Percentiles rank a stretch among this genome's conserved stretches.
Conservation (phyloP, 2,888 invertebrate species). For the Synanthedon andrenaeformis region DNA sequence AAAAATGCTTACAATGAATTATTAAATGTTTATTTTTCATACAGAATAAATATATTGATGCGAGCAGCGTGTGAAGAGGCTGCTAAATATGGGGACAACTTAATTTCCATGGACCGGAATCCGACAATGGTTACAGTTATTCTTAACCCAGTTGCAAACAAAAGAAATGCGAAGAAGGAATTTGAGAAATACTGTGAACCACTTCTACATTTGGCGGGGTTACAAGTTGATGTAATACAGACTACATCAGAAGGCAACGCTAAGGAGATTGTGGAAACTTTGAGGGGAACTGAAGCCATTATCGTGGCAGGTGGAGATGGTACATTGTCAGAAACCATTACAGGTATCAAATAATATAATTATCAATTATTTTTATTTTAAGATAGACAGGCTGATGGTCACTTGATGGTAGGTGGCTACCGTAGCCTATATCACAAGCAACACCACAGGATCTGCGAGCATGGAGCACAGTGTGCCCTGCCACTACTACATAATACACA, state of each 20-base stretch:
- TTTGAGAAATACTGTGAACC: conserved; percentile 95
- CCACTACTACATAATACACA: too few species aligned
- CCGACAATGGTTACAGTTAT: conserved; percentile 87
- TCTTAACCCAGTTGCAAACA: conserved; percentile 91
- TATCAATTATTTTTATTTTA: neutral
- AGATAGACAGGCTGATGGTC: too few species aligned
- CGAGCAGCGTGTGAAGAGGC: conserved; percentile 83
- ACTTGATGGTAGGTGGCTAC: too few species aligned
- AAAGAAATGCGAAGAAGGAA: conserved; percentile 74
- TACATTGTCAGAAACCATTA: conserved; percentile 88
- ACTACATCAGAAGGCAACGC: conserved; percentile 93
- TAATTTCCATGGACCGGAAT: conserved; percentile 68
- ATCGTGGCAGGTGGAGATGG: conserved; percentile 97
- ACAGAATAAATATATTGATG: conserved; percentile 83
- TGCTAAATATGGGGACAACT: conserved; percentile 75
- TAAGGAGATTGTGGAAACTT: conserved; percentile 80
- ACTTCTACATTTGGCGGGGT: conserved; percentile 90
- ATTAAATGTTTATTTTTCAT: too few species aligned
- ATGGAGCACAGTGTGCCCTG: too few species aligned
- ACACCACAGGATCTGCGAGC: neutral
- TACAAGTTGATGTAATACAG: conserved; percentile 76
- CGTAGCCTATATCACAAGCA: too few species aligned
- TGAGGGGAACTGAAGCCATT: conserved; percentile 85
- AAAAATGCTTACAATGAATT: too few species aligned
- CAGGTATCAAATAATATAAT: conserved; percentile 59